These are phyloP conservation scores for Beris morrisii DNA, from an alignment of 2,888 invertebrate species.

Conservation along the genomic window DNA sequence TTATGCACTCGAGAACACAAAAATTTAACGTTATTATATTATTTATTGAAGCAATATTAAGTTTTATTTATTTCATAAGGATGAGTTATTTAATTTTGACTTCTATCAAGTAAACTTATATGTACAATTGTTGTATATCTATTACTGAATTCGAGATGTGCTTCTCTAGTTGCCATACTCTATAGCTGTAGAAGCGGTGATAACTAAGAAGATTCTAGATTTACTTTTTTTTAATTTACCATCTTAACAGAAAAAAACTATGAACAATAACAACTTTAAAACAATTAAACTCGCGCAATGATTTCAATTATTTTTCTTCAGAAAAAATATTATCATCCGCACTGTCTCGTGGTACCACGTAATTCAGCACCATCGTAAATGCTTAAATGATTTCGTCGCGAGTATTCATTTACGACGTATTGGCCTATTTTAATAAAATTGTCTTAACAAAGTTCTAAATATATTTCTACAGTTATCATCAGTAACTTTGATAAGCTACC, in stretches of 20 bases:
- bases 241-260: constrained; percentile 15
- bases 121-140: not conserved
- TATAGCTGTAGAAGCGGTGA: constrained; percentile 11
- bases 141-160: not conserved
- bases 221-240: constrained; percentile 13
- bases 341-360: constrained; percentile 75
- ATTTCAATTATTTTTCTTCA: constrained; percentile 14
- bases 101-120: not conserved
- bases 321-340: constrained; percentile 69
- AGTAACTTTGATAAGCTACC: not conserved
- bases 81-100: not conserved
- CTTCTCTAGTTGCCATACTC: not conserved
- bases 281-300: not conserved
- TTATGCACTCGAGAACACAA: not conserved
- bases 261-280: constrained; percentile 18
- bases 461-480: too few relatives aligned
- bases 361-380: constrained; percentile 76
- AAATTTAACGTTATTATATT: too few relatives aligned
- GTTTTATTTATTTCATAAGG: too few relatives aligned
- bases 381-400: constrained; percentile 72
- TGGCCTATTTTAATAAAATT: constrained; percentile 59
- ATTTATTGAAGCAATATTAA: too few relatives aligned
- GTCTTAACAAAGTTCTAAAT: constrained; percentile 36
- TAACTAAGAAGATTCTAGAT: constrained; percentile 4
- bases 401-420: constrained; percentile 73